Conservation (phyloP, 2,113 vertebrate species). For the Bos taurus region DNA sequence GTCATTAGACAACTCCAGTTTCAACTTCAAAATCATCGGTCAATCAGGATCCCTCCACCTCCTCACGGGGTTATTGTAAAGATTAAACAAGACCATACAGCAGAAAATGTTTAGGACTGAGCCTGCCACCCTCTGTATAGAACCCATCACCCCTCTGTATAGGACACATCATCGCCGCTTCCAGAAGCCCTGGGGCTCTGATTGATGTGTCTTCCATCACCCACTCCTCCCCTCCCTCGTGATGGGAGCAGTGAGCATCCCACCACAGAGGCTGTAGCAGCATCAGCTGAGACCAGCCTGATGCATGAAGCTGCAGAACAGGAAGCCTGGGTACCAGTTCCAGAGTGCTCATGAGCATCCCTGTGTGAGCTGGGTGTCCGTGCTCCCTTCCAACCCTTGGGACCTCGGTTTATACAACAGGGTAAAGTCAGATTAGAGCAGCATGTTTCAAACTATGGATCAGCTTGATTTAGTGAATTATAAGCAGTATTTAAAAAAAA, state of each 20-base stretch:
- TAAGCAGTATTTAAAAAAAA: neutral
- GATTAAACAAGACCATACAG: neutral
- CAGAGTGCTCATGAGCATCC: rapidly evolving
- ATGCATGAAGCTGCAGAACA: neutral
- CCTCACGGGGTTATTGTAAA: rapidly evolving
- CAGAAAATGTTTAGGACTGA: rapidly evolving
- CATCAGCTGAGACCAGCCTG: neutral
- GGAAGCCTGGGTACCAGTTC: neutral
- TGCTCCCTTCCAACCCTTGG: neutral
- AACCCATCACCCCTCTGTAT: neutral
- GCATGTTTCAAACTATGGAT: neutral
- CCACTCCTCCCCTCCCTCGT: neutral
- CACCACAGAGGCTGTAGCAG: neutral
- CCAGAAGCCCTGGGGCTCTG: neutral
- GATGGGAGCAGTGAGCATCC: neutral
- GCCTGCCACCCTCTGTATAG: neutral
- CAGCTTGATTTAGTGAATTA: neutral
- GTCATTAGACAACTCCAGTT: neutral
- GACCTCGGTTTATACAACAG: rapidly evolving
- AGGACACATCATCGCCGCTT: rapidly evolving
- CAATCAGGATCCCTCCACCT: rapidly evolving
- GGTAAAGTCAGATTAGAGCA: neutral
- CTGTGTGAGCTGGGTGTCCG: neutral
- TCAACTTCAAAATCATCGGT: neutral
- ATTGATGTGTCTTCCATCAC: neutral